Evolutionary conservation across 2,888 invertebrate species (phyloP).

Genomic region (Scrobipalpa atriplicella): DNA sequence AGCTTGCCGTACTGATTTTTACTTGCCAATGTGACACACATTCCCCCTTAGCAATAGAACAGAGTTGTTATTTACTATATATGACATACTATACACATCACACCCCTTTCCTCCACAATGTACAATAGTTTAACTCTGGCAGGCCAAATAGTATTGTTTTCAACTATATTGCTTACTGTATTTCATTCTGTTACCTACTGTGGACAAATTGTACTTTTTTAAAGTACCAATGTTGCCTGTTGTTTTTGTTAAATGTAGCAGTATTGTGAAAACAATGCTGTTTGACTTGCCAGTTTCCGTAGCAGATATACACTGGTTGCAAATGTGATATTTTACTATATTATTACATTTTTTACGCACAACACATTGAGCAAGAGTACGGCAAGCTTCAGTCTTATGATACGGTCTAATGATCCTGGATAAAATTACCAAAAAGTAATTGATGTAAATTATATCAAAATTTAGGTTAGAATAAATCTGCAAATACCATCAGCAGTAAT

Average conservation of each 20-base stretch:
- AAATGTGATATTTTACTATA: constrained; percentile 62
- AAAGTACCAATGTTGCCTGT: neutral
- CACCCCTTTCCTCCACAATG: constrained; percentile 70
- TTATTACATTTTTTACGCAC: constrained; percentile 52
- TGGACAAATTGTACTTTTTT: neutral
- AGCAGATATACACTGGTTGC: constrained; percentile 74
- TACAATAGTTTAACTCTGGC: constrained; percentile 69
- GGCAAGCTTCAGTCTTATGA: constrained; percentile 71
- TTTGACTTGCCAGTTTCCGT: constrained; percentile 63
- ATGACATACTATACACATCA: constrained; percentile 46
- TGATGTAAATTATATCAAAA: neutral
- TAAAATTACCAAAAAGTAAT: neutral
- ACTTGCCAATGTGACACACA: constrained; percentile 53
- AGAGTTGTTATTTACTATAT: constrained; percentile 72
- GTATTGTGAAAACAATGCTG: constrained; percentile 48
- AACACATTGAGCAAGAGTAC: constrained; percentile 52
- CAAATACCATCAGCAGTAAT: neutral
- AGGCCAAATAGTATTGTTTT: constrained; percentile 59
- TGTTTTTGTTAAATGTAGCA: neutral
- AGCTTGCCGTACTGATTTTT: constrained; percentile 48
- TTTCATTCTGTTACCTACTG: neutral
- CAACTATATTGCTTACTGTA: constrained; percentile 9
- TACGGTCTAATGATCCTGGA: constrained; percentile 36
- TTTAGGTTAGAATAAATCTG: neutral
- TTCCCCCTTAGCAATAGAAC: constrained; percentile 59